Evolutionary conservation across 2,888 invertebrate genomes (phyloP).

Genomic region (Cantharis nigra): DNA sequence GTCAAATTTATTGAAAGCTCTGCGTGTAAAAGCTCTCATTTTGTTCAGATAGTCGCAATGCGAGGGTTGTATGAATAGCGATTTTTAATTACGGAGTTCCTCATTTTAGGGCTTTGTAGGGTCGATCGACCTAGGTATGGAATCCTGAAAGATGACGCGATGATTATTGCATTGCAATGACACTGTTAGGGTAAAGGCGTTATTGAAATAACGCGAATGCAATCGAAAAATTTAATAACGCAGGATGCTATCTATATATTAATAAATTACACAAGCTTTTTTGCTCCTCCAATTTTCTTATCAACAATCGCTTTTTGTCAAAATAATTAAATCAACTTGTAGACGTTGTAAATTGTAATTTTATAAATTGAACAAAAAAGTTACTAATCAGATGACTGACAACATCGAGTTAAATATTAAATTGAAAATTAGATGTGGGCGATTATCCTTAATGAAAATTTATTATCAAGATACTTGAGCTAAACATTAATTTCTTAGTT

Average conservation of each 20-base stretch:
- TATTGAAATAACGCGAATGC: slow-evolving; percentile 16
- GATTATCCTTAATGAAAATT: neutral
- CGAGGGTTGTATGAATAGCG: slow-evolving; percentile 36
- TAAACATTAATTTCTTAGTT: neutral
- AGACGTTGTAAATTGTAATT: neutral
- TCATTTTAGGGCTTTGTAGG: slow-evolving; percentile 25
- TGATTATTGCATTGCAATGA: slow-evolving; percentile 20
- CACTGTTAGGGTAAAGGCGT: slow-evolving; percentile 13
- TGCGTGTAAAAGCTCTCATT: slow-evolving; percentile 40
- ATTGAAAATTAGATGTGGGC: neutral
- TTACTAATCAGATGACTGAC: neutral
- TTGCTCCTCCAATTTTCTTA: neutral
- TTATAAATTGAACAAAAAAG: neutral
- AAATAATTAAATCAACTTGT: neutral
- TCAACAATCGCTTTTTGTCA: too few relatives aligned
- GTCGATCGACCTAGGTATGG: slow-evolving; percentile 28
- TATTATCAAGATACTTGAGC: neutral
- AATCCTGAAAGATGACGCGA: slow-evolving; percentile 16
- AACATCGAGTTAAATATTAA: neutral
- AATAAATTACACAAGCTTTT: neutral
- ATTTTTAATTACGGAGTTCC: slow-evolving; percentile 42
- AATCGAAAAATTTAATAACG: slow-evolving; percentile 2
- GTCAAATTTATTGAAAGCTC: slow-evolving; percentile 39
- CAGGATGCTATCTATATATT: neutral
- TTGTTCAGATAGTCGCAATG: slow-evolving; percentile 34